Evolutionary conservation across 2,888 invertebrate genomes (phyloP).

Genomic region (Drosophila greeni): DNA sequence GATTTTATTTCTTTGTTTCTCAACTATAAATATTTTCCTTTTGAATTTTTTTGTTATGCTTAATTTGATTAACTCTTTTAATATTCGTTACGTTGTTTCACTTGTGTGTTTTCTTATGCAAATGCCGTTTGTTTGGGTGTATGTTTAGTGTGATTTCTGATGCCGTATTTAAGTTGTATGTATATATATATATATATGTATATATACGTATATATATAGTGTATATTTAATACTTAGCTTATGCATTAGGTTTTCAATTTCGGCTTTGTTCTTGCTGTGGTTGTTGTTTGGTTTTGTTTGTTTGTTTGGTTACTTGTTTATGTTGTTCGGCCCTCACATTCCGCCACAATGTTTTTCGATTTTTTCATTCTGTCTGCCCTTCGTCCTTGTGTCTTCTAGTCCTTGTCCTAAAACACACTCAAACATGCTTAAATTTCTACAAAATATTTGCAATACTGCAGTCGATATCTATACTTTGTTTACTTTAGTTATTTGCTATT

Average conservation of each 20-base stretch:
- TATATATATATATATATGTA: conserved; percentile 32
- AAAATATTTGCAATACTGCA: conserved; percentile 78
- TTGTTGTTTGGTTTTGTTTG: conserved; percentile 16
- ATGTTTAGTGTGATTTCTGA: conserved; percentile 41
- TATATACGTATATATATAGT: conserved; percentile 27
- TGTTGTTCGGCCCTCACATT: conserved; percentile 40
- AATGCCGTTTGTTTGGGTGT: conserved; percentile 49
- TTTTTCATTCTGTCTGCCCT: conserved; percentile 46
- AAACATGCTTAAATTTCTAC: conserved; percentile 77
- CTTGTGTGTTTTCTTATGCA: conserved; percentile 53
- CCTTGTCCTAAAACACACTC: conserved; percentile 61
- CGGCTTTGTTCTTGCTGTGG: conserved; percentile 35
- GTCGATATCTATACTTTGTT: conserved; percentile 74
- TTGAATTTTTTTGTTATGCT: conserved; percentile 51
- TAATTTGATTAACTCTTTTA: conserved; percentile 68
- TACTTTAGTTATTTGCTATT: conserved; percentile 62
- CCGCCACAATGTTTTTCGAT: conserved; percentile 46
- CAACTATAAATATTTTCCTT: conserved; percentile 64
- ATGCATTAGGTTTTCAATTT: conserved; percentile 49
- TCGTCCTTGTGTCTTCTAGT: conserved; percentile 37
- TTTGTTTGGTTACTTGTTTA: conserved; percentile 37
- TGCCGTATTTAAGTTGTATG: conserved; percentile 47
- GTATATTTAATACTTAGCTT: conserved; percentile 65
- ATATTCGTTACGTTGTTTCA: conserved; percentile 68
- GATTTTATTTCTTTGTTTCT: conserved; percentile 40